A percentile compares a stretch with the other conserved stretches of the same genome.
Conservation (phyloP, 2,888 invertebrate species). For the Eledone cirrhosa region DNA sequence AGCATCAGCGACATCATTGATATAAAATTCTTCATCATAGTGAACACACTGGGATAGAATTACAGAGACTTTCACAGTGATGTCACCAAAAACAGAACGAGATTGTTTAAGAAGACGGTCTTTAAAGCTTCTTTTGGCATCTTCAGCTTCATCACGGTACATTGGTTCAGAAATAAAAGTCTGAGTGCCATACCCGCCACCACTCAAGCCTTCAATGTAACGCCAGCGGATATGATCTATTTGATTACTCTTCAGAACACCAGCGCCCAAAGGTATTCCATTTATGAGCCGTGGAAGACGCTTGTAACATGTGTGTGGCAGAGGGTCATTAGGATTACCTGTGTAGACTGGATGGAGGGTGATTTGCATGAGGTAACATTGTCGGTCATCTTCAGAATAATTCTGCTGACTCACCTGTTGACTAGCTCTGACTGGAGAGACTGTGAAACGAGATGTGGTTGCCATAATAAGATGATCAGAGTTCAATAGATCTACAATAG, state of each 20-base stretch:
- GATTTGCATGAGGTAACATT: conserved; percentile 56
- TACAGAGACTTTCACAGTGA: conserved; percentile 57
- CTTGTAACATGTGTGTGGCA: conserved; percentile 55
- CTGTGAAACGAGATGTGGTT: conserved; percentile 52
- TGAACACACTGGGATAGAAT: conserved; percentile 55
- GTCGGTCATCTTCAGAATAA: conserved; percentile 44
- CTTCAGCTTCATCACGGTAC: conserved; percentile 56
- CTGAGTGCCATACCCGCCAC: conserved; percentile 50
- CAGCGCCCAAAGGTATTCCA: conserved; percentile 61
- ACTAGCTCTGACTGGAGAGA: conserved; percentile 51
- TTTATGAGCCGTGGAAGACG: conserved; percentile 59
- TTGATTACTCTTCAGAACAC: conserved; percentile 53
- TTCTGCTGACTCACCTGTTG: conserved; percentile 45
- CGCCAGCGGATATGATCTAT: conserved; percentile 55
- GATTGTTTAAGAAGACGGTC: conserved; percentile 54
- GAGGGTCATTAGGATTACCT: conserved; percentile 41
- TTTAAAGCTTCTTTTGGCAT: conserved; percentile 48
- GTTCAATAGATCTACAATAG: no score
- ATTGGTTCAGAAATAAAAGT: conserved; percentile 59
- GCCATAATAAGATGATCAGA: conserved; percentile 34
- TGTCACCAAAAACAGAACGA: conserved; percentile 57
- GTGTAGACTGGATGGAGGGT: conserved; percentile 56
- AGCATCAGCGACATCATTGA: conserved; percentile 59
- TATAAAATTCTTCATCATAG: conserved; percentile 56
- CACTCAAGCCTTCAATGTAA: conserved; percentile 55